Conservation (phyloP, 2,113 vertebrate species). For the Australoheros scitulus region DNA sequence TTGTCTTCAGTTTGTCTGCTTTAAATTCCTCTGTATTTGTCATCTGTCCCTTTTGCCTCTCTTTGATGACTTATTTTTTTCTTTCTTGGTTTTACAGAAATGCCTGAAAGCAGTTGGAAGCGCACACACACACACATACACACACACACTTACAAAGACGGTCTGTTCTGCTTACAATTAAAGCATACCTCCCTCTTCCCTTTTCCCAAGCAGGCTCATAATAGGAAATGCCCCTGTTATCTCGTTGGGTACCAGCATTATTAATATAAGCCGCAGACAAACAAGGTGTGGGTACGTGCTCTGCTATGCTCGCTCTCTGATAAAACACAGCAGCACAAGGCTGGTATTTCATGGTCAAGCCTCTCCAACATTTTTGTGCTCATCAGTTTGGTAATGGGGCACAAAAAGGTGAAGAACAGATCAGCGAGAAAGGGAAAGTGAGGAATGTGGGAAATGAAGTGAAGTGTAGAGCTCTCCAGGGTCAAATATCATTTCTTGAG, state of each 20-base stretch:
- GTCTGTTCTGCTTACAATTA: conserved; percentile 48
- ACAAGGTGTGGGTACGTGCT: conserved; percentile 58
- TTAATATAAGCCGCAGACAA: conserved; percentile 66
- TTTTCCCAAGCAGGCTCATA: conserved; percentile 62
- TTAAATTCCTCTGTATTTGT: conserved; percentile 33
- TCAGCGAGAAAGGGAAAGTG: background rate
- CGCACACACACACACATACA: conserved; percentile 25
- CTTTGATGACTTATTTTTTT: background rate
- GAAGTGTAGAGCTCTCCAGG: background rate
- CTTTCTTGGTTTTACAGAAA: background rate
- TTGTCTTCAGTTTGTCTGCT: conserved; percentile 23
- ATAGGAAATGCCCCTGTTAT: conserved; percentile 74
- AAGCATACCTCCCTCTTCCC: conserved; percentile 67
- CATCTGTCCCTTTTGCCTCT: background rate
- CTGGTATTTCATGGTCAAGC: background rate
- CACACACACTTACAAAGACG: conserved; percentile 19
- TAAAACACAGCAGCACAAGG: conserved; percentile 3
- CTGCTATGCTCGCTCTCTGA: conserved; percentile 20
- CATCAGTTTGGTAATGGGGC: background rate
- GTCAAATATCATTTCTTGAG: background rate
- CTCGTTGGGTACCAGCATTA: conserved; percentile 49
- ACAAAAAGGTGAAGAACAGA: background rate
- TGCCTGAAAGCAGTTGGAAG: background rate
- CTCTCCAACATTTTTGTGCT: background rate
- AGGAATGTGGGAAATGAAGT: background rate